Percentiles rank a stretch among this genome's conserved stretches.
phyloP scores from a whole-genome alignment of 1,140 invertebrate genomes.

The Batillaria attramentaria region DNA sequence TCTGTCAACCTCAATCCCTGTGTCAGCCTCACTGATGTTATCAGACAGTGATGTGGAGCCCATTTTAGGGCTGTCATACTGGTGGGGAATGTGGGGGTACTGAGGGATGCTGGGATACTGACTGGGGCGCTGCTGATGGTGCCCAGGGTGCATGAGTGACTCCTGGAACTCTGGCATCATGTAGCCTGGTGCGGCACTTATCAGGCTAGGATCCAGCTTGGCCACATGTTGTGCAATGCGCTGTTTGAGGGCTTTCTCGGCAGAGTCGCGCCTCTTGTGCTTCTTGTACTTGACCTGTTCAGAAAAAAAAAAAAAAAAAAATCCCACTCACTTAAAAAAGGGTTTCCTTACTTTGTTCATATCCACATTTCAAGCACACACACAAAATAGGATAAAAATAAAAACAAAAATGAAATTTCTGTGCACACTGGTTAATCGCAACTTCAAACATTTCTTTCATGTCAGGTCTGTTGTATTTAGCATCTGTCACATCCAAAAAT shows the following conservation, averaged over 20 bases:
- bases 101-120: conserved; percentile 3
- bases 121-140: not conserved
- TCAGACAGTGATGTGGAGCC: not conserved
- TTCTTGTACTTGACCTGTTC: conserved; percentile 98
- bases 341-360: not conserved
- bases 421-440: no score
- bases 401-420: no score
- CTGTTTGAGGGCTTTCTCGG: conserved; percentile 43
- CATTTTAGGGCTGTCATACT: conserved; percentile 21
- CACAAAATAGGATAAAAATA: not conserved
- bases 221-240: conserved; percentile 38
- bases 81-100: not conserved
- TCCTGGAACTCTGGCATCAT: conserved; percentile 14
- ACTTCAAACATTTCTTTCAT: no score
- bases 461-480: no score
- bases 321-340: not conserved
- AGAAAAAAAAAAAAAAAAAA: conserved; percentile 32
- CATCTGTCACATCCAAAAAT: no score
- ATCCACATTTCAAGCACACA: not conserved
- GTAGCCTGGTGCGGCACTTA: not conserved
- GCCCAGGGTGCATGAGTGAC: not conserved
- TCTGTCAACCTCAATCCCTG: not conserved
- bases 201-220: conserved; percentile 19
- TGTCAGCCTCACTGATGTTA: conserved; percentile 25
- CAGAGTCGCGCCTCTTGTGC: conserved; percentile 49